phyloP scores from a whole-genome alignment of 2,797 vertebrate species.

The Sorex maritimensis region DNA sequence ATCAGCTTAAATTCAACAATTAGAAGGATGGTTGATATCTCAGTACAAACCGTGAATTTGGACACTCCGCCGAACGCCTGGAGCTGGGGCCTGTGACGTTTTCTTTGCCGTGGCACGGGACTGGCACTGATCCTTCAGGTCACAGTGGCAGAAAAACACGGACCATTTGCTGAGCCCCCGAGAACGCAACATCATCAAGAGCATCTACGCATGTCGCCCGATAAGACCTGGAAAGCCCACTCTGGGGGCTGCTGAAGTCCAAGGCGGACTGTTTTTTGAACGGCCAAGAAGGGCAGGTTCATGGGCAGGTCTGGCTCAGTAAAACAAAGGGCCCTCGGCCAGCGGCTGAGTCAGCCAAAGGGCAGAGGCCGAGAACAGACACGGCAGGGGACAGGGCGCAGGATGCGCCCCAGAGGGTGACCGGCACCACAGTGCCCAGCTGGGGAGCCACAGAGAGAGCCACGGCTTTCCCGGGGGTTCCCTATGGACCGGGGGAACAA shows the following conservation, averaged over 20 bases:
- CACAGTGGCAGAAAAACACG: no score
- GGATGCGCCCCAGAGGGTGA: slow-evolving; percentile 38
- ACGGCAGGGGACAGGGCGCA: slow-evolving; percentile 43
- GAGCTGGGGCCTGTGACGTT: slow-evolving; percentile 18
- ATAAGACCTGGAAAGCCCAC: slow-evolving; percentile 48
- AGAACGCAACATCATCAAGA: no score
- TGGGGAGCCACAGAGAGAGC: slow-evolving; percentile 3
- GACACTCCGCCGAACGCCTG: background rate
- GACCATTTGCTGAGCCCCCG: no score
- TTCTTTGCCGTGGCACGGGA: slow-evolving; percentile 26
- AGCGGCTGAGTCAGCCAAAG: slow-evolving; percentile 42
- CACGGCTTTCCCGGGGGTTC: background rate
- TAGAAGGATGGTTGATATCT: slow-evolving; percentile 32
- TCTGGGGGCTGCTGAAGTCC: slow-evolving; percentile 64
- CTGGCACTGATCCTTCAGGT: background rate
- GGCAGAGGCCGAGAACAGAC: slow-evolving; percentile 50
- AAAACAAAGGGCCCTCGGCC: background rate
- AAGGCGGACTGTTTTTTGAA: background rate
- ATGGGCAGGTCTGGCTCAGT: slow-evolving; percentile 53
- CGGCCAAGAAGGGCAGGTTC: slow-evolving; percentile 23
- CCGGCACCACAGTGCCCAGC: background rate
- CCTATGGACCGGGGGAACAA: no score
- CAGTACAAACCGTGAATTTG: no score
- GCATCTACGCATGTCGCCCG: background rate
- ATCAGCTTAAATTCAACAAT: slow-evolving; percentile 56